These are phyloP conservation scores for Xestia rhomboidea DNA, from an alignment of 2,888 invertebrate genomes.

Conservation along the genomic window DNA sequence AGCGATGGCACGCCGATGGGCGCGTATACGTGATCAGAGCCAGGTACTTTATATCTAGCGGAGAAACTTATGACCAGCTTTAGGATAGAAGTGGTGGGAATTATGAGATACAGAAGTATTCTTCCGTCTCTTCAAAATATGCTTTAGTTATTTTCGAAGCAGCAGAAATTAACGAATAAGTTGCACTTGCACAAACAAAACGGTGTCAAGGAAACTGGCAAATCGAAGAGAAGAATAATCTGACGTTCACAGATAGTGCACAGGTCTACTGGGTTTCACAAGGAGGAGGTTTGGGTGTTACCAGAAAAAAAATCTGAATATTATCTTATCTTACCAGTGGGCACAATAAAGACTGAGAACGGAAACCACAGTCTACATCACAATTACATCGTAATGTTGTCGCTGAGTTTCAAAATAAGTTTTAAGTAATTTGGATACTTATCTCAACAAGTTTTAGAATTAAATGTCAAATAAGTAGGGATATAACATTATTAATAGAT, in stretches of 20 bases:
- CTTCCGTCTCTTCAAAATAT: background rate
- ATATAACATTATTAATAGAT: background rate
- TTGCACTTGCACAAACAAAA: background rate
- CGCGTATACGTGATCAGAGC: slow-evolving; percentile 33
- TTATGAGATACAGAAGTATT: background rate
- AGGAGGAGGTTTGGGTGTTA: background rate
- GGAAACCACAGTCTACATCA: background rate
- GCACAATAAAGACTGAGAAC: background rate
- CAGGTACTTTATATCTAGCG: slow-evolving; percentile 18
- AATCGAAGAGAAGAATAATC: background rate
- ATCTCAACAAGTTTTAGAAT: background rate
- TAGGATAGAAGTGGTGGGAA: background rate
- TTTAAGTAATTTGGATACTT: background rate
- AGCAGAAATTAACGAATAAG: background rate
- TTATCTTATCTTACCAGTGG: too few species aligned
- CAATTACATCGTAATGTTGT: background rate
- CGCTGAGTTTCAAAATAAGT: background rate
- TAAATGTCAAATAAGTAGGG: background rate
- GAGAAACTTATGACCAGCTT: background rate
- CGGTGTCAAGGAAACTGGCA: background rate
- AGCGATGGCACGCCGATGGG: background rate
- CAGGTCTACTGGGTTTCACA: background rate
- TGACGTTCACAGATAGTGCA: background rate
- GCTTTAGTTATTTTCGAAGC: background rate
- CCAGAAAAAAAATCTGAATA: too few species aligned